Percentiles rank a stretch among this genome's conserved stretches.
Conservation (phyloP, 2,797 vertebrate genomes). For the Manis crassicaudata region DNA sequence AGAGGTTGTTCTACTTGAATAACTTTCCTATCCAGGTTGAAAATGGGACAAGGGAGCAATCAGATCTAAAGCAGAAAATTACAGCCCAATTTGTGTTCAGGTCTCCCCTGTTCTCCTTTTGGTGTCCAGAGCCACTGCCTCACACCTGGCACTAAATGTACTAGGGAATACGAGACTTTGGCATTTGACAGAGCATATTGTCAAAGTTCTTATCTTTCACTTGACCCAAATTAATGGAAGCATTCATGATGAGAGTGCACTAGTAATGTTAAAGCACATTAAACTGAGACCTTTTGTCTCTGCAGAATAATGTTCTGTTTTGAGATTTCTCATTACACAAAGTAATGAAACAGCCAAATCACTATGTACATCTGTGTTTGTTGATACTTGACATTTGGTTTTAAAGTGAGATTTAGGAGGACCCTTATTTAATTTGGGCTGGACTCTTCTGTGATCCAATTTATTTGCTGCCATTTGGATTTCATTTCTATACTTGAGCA, state of each 20-base stretch:
- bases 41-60: slow-evolving; percentile 63
- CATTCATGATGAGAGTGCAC: slow-evolving; percentile 4
- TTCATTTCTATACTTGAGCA: slow-evolving; percentile 57
- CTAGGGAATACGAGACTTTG: not conserved
- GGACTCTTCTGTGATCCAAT: slow-evolving; percentile 34
- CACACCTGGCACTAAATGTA: slow-evolving; percentile 33
- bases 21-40: slow-evolving; percentile 49
- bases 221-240: slow-evolving; percentile 64
- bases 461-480: slow-evolving; percentile 61
- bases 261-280: slow-evolving; percentile 58
- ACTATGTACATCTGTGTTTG: slow-evolving; percentile 55
- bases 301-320: slow-evolving; percentile 63
- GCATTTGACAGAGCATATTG: slow-evolving; percentile 29
- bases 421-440: slow-evolving; percentile 54
- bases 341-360: slow-evolving; percentile 64
- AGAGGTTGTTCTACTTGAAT: slow-evolving; percentile 63
- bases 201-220: slow-evolving; percentile 52
- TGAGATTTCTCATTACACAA: slow-evolving; percentile 59
- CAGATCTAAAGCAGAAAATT: slow-evolving; percentile 61
- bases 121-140: not conserved
- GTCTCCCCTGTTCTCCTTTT: slow-evolving; percentile 50
- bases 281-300: slow-evolving; percentile 52
- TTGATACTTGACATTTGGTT: slow-evolving; percentile 67
- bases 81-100: slow-evolving; percentile 43
- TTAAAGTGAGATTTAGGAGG: slow-evolving; percentile 61